Conservation (phyloP, 2,888 invertebrate genomes). For the Tricholauxania praeusta region DNA sequence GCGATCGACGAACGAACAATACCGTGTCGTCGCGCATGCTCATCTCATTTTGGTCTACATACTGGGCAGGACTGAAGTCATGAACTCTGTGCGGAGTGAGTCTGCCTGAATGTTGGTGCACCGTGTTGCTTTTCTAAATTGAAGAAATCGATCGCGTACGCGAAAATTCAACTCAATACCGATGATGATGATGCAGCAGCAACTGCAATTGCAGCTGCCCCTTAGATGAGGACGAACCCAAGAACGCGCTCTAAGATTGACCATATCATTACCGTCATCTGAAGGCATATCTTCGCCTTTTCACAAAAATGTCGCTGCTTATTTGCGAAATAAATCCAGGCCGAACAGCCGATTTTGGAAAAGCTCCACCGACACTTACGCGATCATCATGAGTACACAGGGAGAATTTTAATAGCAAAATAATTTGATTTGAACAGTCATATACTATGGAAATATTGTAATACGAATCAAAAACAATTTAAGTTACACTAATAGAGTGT, state of each 20-base stretch:
- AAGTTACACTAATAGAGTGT: no score
- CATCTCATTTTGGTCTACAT: constrained; percentile 9
- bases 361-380: constrained; percentile 27
- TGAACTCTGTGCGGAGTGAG: constrained; percentile 3
- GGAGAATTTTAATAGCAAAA: not conserved
- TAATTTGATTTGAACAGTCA: no score
- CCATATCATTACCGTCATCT: constrained; percentile 52
- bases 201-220: not conserved
- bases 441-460: no score
- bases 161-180: constrained; percentile 1
- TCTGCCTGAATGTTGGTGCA: not conserved
- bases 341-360: not conserved
- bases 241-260: constrained; percentile 45
- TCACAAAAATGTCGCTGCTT: constrained; percentile 35
- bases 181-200: not conserved
- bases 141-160: constrained; percentile 33
- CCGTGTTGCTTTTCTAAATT: constrained; percentile 14
- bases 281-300: constrained; percentile 47
- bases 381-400: constrained; percentile 31
- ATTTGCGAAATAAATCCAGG: constrained; percentile 25
- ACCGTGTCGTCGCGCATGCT: constrained; percentile 27
- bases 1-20: constrained; percentile 36
- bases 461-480: no score
- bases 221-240: constrained; percentile 9
- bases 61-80: constrained; percentile 17